These are phyloP conservation scores for Ceratothoa steindachneri DNA, from an alignment of 2,888 invertebrate genomes.

Conservation along the genomic window DNA sequence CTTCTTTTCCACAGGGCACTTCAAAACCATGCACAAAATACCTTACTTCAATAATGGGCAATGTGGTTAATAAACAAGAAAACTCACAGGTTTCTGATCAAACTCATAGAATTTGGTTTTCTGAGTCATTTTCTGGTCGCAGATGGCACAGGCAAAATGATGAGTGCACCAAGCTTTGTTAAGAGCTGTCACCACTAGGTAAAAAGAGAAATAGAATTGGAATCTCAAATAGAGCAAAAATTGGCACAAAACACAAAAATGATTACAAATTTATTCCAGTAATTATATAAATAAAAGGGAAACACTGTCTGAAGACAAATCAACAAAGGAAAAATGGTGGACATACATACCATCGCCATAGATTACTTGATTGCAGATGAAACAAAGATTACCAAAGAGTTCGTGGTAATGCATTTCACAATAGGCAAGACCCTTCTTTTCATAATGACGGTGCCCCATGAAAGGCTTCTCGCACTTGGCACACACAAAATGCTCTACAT, in stretches of 20 bases:
- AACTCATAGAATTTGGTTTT: slow-evolving; percentile 99
- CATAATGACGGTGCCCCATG: slow-evolving; percentile 96
- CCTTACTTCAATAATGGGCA: too few species aligned
- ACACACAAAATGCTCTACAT: slow-evolving; percentile 99
- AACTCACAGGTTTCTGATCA: slow-evolving; percentile 80
- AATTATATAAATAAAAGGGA: too few species aligned
- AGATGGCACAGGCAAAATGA: slow-evolving; percentile 95
- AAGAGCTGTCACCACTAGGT: slow-evolving; percentile 88
- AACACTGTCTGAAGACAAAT: too few species aligned
- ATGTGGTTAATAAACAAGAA: too few species aligned
- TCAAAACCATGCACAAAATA: too few species aligned
- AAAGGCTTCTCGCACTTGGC: slow-evolving; percentile 99
- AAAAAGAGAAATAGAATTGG: slow-evolving; percentile 16
- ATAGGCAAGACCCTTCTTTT: slow-evolving; percentile 96
- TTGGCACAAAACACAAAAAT: too few species aligned
- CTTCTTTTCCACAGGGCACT: too few species aligned
- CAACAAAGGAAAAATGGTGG: too few species aligned
- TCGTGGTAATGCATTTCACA: slow-evolving; percentile 99
- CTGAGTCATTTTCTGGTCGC: slow-evolving; percentile 91
- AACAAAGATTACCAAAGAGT: slow-evolving; percentile 96
- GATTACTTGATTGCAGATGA: slow-evolving; percentile 97
- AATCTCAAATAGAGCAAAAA: too few species aligned
- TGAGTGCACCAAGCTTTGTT: slow-evolving; percentile 99
- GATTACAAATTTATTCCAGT: too few species aligned
- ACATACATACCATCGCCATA: slow-evolving; percentile 80